Base-by-base conservation (phyloP, 2,888 invertebrate genomes). In the Drosophila cognata region DNA sequence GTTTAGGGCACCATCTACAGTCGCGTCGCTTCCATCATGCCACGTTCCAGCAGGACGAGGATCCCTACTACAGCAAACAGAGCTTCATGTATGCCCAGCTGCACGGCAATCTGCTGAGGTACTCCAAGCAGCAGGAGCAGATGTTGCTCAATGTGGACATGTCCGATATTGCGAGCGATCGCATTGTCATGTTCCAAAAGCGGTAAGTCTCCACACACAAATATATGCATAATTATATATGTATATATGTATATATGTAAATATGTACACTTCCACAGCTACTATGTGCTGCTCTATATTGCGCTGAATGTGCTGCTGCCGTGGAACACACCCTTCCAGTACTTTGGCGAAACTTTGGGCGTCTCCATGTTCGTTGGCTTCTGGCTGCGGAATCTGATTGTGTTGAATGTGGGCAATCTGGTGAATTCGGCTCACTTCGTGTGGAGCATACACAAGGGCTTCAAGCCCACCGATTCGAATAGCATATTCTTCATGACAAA, bases 21-120 rank as follows among this genome's bases (percentile, higher is more conserved):
- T 83, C 98, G 98, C 97, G 97, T 93, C 94, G 98, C 60, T 93
- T 97, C 16, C 97, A 98, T 86, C 98, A 98, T 92, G 95, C 95
- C 67, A 95, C 95, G 90, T 96, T 96, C 75, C 96, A 95, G 18
- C 96, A 97, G 0, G 95, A 96, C 41, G 94, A 95, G 59, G 98
- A 98, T 92, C 97, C 97, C 0, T 97, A 95, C 92, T 96, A 97
- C 91, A 95, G 96, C 86, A 95, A 94, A 3, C 95, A 95, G 80
- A 98, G 98, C 7, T 97, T 98, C 91, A 92, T 96, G 73, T 96
- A 96, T 91, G 95, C 98, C 2, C 98, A 99, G 87, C 93, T 98
- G 25, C 93, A 96, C 41, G 95, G 97, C 64, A 95, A 97, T 62
- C 91, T 97, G 33, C 92, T 95, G 60, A 94, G 95, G 52, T 95